phyloP scores from a whole-genome alignment of 1,140 invertebrate species.

The Scaptomyza montana region DNA sequence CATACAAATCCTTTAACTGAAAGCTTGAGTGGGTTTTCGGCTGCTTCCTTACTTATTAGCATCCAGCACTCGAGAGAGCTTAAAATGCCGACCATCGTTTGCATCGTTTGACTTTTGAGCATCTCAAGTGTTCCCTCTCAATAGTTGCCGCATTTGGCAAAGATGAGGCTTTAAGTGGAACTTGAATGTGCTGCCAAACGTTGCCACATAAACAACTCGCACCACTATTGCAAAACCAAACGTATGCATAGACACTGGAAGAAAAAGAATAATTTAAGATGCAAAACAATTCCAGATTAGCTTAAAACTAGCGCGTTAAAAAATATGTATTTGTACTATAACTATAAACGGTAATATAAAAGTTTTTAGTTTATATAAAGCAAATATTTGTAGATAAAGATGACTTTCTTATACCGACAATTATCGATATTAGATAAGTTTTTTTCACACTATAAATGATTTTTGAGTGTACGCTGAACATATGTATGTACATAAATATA shows the following conservation, averaged over 20 bases:
- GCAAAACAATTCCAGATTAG: no score
- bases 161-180: constrained; percentile 72
- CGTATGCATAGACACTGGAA: background rate
- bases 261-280: no score
- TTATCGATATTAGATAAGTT: no score
- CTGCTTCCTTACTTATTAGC: constrained; percentile 54
- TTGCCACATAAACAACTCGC: constrained; percentile 72
- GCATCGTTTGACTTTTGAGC: constrained; percentile 30
- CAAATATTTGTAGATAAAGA: no score
- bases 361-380: no score
- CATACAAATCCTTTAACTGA: background rate
- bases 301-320: no score
- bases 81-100: constrained; percentile 13
- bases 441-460: no score
- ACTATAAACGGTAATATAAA: no score
- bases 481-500: background rate
- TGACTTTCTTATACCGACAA: no score
- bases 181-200: constrained; percentile 70
- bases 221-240: constrained; percentile 12
- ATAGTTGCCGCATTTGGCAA: constrained; percentile 22
- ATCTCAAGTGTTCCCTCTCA: constrained; percentile 31
- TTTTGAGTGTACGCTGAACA: background rate
- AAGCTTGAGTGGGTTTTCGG: constrained; percentile 13
- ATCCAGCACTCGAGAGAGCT: constrained; percentile 21
- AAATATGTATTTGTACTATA: no score